Conservation (phyloP, 2,888 invertebrate species). For the Drosophila mercatorum region DNA sequence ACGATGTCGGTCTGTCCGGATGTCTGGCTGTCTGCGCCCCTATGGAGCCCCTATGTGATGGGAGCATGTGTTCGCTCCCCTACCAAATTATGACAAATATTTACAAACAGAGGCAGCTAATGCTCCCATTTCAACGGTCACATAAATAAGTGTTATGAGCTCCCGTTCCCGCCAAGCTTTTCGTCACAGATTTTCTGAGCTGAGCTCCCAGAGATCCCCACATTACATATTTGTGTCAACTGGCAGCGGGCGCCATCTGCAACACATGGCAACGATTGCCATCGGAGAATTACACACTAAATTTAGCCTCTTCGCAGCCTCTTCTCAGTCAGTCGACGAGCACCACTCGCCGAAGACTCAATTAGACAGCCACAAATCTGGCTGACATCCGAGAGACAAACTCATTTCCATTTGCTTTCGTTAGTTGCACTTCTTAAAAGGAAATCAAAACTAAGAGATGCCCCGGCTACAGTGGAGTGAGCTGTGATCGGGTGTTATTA, state of each 20-base stretch:
- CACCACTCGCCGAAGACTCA: conserved; percentile 55
- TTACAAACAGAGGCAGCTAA: conserved; percentile 76
- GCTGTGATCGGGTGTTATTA: not conserved
- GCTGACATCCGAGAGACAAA: conserved; percentile 54
- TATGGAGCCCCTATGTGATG: conserved; percentile 21
- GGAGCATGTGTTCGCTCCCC: conserved; percentile 47
- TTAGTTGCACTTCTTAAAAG: conserved; percentile 3
- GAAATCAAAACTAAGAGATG: too few species aligned
- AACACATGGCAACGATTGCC: conserved; percentile 82
- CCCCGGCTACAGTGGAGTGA: too few species aligned
- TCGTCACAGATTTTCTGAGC: conserved; percentile 69
- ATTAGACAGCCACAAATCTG: conserved; percentile 71
- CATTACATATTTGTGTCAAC: conserved; percentile 61
- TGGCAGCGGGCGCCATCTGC: conserved; percentile 53
- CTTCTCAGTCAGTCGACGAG: not conserved
- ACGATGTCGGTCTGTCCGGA: not conserved
- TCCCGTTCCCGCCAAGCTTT: conserved; percentile 48
- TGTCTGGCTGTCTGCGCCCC: not conserved
- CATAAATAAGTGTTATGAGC: conserved; percentile 81
- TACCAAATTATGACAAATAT: conserved; percentile 78
- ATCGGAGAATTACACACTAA: conserved; percentile 79
- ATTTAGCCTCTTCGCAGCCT: conserved; percentile 68
- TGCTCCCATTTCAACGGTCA: conserved; percentile 82
- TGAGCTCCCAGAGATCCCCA: conserved; percentile 2
- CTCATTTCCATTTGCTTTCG: conserved; percentile 51